Evolutionary conservation across 1,140 invertebrate species (phyloP).

Genomic region (Trinorchestia longiramus): DNA sequence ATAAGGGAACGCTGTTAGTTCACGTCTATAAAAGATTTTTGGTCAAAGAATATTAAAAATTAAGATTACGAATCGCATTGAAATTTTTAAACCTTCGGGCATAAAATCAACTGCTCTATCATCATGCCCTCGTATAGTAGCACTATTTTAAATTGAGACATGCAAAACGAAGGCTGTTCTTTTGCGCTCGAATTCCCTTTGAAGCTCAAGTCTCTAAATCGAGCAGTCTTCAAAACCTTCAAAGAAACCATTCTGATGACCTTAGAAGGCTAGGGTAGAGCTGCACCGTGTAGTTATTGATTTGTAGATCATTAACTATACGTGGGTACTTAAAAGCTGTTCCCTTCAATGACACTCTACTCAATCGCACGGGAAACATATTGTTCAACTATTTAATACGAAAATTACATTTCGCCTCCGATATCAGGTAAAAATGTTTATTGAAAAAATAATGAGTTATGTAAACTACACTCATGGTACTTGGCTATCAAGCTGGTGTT

Average conservation of each 20-base stretch:
- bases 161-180: no score
- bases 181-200: no score
- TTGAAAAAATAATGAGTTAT: background rate
- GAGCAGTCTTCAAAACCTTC: no score
- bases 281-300: no score
- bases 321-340: background rate
- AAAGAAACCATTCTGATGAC: no score
- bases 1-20: background rate
- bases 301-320: background rate
- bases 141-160: no score
- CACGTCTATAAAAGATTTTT: background rate
- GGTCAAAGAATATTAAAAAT: background rate
- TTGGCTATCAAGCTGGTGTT: background rate
- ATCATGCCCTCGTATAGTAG: no score
- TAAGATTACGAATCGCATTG: background rate
- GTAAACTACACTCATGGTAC: background rate
- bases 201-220: no score
- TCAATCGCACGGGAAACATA: background rate
- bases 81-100: background rate
- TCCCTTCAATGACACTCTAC: background rate
- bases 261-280: no score
- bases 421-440: background rate
- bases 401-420: background rate
- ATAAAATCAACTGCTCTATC: background rate
- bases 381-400: background rate